phyloP scores from a whole-genome alignment of 1,140 invertebrate genomes.

The Macrosteles quadrilineatus region DNA sequence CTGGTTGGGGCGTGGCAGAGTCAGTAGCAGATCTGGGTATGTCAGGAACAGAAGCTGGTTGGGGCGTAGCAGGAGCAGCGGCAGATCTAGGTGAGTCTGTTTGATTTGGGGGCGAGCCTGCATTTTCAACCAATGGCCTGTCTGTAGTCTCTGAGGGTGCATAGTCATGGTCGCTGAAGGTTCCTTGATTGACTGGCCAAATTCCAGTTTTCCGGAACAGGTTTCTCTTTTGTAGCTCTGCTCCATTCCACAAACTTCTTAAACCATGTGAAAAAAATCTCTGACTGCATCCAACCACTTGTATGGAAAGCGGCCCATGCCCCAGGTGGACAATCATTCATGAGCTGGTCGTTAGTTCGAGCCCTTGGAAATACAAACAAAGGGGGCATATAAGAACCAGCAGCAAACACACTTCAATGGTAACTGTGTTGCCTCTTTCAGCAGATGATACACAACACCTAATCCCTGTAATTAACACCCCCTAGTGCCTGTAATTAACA shows the following conservation, averaged over 20 bases:
- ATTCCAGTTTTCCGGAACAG: conserved; percentile 45
- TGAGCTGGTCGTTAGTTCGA: too few species aligned
- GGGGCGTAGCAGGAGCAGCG: background rate
- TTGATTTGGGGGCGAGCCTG: background rate
- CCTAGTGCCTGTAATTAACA: too few species aligned
- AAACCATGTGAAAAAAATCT: too few species aligned
- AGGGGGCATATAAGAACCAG: conserved; percentile 47
- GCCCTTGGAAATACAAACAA: too few species aligned
- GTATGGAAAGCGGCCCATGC: conserved; percentile 42
- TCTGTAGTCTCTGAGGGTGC: conserved; percentile 9
- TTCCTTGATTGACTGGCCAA: conserved; percentile 40
- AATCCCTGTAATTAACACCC: conserved; percentile 47
- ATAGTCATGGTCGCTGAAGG: conserved; percentile 39
- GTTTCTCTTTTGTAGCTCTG: too few species aligned
- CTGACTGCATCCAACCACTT: conserved; percentile 50
- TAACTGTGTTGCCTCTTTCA: conserved; percentile 46
- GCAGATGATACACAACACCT: conserved; percentile 43
- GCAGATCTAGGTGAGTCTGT: background rate
- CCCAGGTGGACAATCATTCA: conserved; percentile 39
- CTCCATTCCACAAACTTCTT: too few species aligned
- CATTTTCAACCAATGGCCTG: background rate
- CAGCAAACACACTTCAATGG: conserved; percentile 46
- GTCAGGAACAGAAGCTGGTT: too few species aligned
- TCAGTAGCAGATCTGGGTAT: too few species aligned
- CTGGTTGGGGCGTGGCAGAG: too few species aligned